Evolutionary conservation across 2,797 vertebrate species (phyloP), one percentile per base, ranked within the genome.

Genomic region (Esox lucius): DNA sequence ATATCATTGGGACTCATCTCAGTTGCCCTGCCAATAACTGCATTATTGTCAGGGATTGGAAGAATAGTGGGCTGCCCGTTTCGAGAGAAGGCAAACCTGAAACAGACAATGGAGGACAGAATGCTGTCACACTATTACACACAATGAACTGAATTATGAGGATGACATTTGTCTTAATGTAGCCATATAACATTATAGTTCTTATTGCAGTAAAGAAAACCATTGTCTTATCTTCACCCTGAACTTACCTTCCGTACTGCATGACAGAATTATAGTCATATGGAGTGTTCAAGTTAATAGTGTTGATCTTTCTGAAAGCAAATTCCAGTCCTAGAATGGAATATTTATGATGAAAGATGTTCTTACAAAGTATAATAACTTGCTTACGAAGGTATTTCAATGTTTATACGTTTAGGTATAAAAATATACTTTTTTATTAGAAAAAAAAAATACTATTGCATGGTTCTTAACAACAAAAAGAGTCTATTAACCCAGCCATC

Each of bases 181-280:
- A n/a, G n/a, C 33, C 33, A 28, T 17, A 2, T 11, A 59, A 56
- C 31, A 49, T 56, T 62, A 15, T 1, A 39, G 28, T 46, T n/a
- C 51, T 31, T 59, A 42, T 49, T 31, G 24, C 13, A 1, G 6
- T 24, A 17, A 56, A 56, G 16, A 8, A 26, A 62, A 73, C 17
- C 13, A 24, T 22, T 3, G 59, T 26, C 26, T 31, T 2, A 15
- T 33, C 0, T 62, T 26, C 24, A 0, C 3, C 35, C 16, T 62
- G 1, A 68, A 62, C 64, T 66, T 81, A 93, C 92, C 87, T 91
- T 72, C 19, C 68, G 78, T 93, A 93, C 66, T 93, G 91, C 92
- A 93, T 93, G 67, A 93, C 85, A 64, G 92, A 93, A 81, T 66
- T 81, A 82, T 93, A 93, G 86, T 93, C 91, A 48, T 93, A 93